A percentile compares a stretch with the other conserved stretches of the same genome.
phyloP scores from a whole-genome alignment of 2,113 vertebrate species.

The Hoplias malabaricus region DNA sequence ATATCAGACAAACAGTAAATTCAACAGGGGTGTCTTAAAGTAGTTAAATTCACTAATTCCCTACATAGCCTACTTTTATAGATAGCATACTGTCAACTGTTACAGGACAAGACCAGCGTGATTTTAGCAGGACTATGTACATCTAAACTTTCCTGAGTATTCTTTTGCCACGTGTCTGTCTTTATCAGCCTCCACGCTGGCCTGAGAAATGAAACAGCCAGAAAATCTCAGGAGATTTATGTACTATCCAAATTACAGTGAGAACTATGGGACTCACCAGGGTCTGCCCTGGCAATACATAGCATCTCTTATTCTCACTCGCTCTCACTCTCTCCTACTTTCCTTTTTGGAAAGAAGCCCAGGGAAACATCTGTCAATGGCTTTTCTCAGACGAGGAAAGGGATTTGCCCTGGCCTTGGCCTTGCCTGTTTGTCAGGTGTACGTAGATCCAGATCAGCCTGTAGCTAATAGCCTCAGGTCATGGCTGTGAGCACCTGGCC shows the following conservation, averaged over 20 bases:
- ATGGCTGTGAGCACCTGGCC: background rate
- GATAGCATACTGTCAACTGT: too few species aligned
- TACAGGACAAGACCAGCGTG: background rate
- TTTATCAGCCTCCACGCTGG: constrained; percentile 17
- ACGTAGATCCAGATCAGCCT: background rate
- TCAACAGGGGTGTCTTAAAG: too few species aligned
- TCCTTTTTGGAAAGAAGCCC: constrained; percentile 49
- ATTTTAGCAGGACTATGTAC: background rate
- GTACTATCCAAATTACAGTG: constrained; percentile 42
- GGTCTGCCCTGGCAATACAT: constrained; percentile 27
- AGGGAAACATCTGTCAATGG: constrained; percentile 58
- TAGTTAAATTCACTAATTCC: too few species aligned
- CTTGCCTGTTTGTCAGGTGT: constrained; percentile 50
- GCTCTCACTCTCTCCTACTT: constrained; percentile 10
- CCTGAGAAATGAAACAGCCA: constrained; percentile 53
- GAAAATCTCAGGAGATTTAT: constrained; percentile 52
- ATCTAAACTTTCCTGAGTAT: constrained; percentile 38
- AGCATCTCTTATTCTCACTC: background rate
- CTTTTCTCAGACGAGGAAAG: constrained; percentile 50
- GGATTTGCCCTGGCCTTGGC: constrained; percentile 50
- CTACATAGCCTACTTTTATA: too few species aligned
- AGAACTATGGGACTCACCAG: constrained; percentile 39
- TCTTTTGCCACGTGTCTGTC: constrained; percentile 51
- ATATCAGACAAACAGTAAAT: too few species aligned
- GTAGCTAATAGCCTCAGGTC: background rate